Percentiles rank a stretch among this genome's conserved stretches.
Evolutionary conservation across 2,888 invertebrate species (phyloP).

Genomic region (Ramazzottius varieornatus): DNA sequence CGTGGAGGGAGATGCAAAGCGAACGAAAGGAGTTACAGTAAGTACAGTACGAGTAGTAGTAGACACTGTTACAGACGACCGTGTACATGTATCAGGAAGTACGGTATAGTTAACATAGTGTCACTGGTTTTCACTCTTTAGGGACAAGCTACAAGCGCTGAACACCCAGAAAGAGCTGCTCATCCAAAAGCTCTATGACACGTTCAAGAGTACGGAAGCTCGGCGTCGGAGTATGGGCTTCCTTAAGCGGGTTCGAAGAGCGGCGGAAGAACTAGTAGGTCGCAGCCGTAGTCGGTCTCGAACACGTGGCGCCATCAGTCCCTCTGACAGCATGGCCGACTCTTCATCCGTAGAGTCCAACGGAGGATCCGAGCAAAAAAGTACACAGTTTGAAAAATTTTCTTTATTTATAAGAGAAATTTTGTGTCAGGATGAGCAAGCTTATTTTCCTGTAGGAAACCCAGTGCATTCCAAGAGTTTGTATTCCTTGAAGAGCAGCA

Average conservation of each 20-base stretch:
- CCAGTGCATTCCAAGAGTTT: neutral
- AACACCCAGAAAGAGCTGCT: neutral
- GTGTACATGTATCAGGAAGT: no score
- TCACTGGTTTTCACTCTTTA: neutral
- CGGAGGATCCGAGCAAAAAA: no score
- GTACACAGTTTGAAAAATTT: no score
- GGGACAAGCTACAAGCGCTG: neutral
- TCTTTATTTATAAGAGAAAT: neutral
- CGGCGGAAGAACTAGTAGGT: neutral
- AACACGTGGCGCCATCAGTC: neutral
- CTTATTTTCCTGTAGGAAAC: neutral
- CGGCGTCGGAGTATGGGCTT: neutral
- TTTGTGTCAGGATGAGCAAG: neutral
- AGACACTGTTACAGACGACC: no score
- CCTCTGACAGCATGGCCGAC: neutral
- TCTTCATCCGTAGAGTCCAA: neutral
- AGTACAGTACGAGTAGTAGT: no score
- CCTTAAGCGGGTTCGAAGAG: neutral
- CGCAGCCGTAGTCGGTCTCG: neutral
- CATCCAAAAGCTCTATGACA: neutral
- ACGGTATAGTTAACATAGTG: no score
- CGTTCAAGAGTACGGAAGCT: neutral
- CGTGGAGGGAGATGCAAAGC: neutral
- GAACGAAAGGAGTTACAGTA: neutral
- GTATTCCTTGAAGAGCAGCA: neutral